Evolutionary conservation across 2,113 vertebrate species (phyloP).

Genomic region (Hypocryptadius cinnamomeus): DNA sequence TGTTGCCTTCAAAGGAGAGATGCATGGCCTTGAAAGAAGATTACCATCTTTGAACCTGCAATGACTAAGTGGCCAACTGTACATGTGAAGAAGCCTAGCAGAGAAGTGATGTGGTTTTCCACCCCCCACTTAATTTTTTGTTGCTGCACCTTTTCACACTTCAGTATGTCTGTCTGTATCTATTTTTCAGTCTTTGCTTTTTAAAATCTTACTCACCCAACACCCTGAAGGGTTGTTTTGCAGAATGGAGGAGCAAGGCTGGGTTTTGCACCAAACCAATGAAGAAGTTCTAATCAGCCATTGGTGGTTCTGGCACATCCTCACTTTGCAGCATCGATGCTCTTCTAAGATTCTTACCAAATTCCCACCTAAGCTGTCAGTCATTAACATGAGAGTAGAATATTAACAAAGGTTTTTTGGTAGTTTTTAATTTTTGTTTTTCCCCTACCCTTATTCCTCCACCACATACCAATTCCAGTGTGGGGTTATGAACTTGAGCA

Average conservation of each 20-base stretch:
- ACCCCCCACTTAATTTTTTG: fast-evolving
- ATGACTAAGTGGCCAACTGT: neutral
- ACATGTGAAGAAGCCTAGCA: fast-evolving
- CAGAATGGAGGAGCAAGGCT: neutral
- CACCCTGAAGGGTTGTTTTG: neutral
- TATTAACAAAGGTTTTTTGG: neutral
- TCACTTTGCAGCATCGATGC: neutral
- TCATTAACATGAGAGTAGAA: neutral
- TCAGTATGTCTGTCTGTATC: neutral
- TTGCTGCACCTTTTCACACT: neutral
- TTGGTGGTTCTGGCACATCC: fast-evolving
- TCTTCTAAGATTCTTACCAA: neutral
- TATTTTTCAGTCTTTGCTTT: neutral
- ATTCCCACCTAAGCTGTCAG: neutral
- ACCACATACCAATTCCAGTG: neutral
- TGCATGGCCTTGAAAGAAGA: neutral
- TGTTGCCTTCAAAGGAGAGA: neutral
- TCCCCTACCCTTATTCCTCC: neutral
- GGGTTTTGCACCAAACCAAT: neutral
- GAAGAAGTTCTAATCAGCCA: neutral
- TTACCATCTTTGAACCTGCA: neutral
- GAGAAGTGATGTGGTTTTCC: neutral
- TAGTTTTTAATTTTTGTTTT: neutral
- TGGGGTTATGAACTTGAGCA: neutral
- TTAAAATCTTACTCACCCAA: neutral